Evolutionary conservation across 1,140 invertebrate species (phyloP).

Genomic region (Lanistes nyassanus): DNA sequence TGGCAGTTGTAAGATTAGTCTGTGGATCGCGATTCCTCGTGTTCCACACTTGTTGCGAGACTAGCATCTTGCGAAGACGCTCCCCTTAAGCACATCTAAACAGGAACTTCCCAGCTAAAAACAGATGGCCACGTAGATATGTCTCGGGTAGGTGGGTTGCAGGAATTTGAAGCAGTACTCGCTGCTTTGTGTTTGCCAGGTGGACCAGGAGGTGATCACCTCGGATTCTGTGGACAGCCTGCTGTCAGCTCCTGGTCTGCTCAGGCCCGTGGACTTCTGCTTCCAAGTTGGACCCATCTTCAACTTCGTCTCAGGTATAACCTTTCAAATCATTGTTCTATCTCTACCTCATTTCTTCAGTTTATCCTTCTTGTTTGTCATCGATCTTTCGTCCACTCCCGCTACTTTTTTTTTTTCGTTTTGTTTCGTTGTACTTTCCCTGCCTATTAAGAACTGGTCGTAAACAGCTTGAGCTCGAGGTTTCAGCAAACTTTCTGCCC

Average conservation of each 20-base stretch:
- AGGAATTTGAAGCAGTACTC: background rate
- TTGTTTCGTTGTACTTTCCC: too few relatives aligned
- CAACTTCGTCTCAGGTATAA: conserved; percentile 63
- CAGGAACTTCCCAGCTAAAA: too few relatives aligned
- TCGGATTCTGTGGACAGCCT: conserved; percentile 45
- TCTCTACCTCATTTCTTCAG: background rate
- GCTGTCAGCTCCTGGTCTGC: conserved; percentile 46
- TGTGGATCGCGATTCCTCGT: too few relatives aligned
- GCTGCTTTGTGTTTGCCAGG: conserved; percentile 30
- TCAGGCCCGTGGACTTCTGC: conserved; percentile 61
- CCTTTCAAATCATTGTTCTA: background rate
- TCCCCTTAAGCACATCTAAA: too few relatives aligned
- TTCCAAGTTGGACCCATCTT: conserved; percentile 66
- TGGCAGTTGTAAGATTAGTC: too few relatives aligned
- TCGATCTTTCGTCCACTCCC: background rate
- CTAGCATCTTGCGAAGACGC: too few relatives aligned
- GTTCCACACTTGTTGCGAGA: too few relatives aligned
- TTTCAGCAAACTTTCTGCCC: too few relatives aligned
- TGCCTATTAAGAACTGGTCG: too few relatives aligned
- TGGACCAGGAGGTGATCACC: conserved; percentile 54
- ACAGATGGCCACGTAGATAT: too few relatives aligned
- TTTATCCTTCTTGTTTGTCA: background rate
- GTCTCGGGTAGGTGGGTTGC: too few relatives aligned
- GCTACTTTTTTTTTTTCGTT: background rate
- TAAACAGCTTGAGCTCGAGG: too few relatives aligned